Base-by-base conservation (phyloP, 1,140 invertebrate genomes). In the Himalopsyche phryganea region DNA sequence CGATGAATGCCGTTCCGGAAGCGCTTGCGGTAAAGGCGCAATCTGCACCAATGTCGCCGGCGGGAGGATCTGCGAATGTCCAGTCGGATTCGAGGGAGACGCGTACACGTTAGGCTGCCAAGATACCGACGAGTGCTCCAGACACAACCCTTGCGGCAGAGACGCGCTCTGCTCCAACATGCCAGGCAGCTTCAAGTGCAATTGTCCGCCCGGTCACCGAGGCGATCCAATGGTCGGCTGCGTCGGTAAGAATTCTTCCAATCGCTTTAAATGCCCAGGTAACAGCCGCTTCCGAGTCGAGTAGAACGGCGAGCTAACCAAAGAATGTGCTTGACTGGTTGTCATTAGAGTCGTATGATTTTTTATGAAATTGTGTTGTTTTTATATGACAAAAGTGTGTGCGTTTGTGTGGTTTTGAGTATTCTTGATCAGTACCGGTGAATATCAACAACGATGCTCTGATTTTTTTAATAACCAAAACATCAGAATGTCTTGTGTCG, bases 11-110 rank as follows among this genome's bases (percentile, higher is more conserved):
- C 75, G 83, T 60, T 78, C 81, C 62, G 76, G 76, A 15, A 81
- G 82, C 62, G 83, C 85, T 45, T 96, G 93, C 71, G 92, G 89
- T 53, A 77, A 80, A 35, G 85, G 84, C 58, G 91, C 93, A 10
- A 75, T 85, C 49, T 94, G 92, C 75, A 80, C 83, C 9, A 94
- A 94, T 74, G 69, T 88, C 13, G 82, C 84, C 17, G 92, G 91
- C 51, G 84, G 84, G 35, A 84, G 87, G 75, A 82, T 83, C 66
- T 96, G 93, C 78, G 83, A 86, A 63, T 96, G 93, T 73, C 89
- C 89, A 20, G 71, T 81, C 36, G 93, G 92, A 44, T 90, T 81
- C 70, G 82, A 85, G 18, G 90, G 90, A 17, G 87, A 91, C 67
- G 81, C 83, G 28, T 79, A 81, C 50, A 74, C 78, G 9, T 75